Base-by-base conservation (phyloP, 2,888 invertebrate genomes). In the Tiphia femorata region DNA sequence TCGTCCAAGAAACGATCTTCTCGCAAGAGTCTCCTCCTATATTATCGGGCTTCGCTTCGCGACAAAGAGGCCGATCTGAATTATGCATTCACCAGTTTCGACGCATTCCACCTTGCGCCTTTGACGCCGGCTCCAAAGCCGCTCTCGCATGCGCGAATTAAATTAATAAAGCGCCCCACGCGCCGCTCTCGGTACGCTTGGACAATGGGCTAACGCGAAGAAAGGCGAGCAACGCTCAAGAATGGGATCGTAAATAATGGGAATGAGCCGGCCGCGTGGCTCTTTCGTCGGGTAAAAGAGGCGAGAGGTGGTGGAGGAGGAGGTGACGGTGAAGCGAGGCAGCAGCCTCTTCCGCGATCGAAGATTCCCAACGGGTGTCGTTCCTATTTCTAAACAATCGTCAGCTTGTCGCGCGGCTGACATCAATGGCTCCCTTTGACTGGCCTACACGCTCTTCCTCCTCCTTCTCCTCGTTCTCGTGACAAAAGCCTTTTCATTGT, bases 401-500 rank as follows among this genome's bases (percentile, higher is more conserved):
- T 48, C 16, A 2, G 51, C 41, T 49, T 14, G 47, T 58, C 41
- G 21, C 16, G 14, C 17, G 29, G 17, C 21, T 41, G 46, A 23
- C 35, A 19, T 57, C 35, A 43, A 59, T 51, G 58, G 12, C 46
- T 35, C 37, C 53, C 52, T 62, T 56, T 41, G 41, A 61, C 33
- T 25, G 30, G 2, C 20, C 17, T 38, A 46, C 49, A 57, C 50
- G 20, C 6, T n/a, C 14, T 4, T 17, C 1, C 19, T 12, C 17
- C n/a, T n/a, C n/a, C n/a, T n/a, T n/a, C n/a, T n/a, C 38, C 33
- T 6, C 33, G 10, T 4, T n/a, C 33, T n/a, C 14, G 16, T 48
- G 25, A 67, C 61, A 64, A 62, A 60, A 52, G 59, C 48, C 58
- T 57, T 58, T 61, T 47, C 60, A 44, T 52, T 49, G 54, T 62